Base-by-base conservation (phyloP, 2,888 invertebrate species). In the Ommatoiulus sabulosus region DNA sequence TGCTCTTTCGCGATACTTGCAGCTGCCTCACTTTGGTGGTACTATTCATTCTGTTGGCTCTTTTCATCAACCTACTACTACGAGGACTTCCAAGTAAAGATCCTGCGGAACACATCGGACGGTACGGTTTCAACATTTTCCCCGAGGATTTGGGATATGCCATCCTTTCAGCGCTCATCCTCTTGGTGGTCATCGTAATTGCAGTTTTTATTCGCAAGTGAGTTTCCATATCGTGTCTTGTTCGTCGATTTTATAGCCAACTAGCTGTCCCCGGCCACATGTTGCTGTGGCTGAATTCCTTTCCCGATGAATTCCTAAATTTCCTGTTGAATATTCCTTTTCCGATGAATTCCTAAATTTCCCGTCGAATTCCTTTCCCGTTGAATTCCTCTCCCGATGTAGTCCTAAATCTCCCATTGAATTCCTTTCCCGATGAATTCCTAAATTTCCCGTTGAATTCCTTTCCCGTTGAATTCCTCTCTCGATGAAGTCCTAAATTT, bases 81-180 rank as follows among this genome's bases (percentile, higher is more conserved):
- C 57, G 87, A 12, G 87, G 87, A 20, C 35, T 87, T 17, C 87
- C 87, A 44, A 43, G 15, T 20, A 87, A 17, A 4, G 20, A 24
- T 63, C 63, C 87, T 24, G 87, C n/a, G 4, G 87, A 87, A 87
- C 63, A 57, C 44, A 87, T 87, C 63, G 87, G 87, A 17, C 4
- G 6, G 12, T 87, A 52, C 57, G 87, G 63, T 12, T 87, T 87
- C 44, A 24, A 20, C 4, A 6, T 87, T 63, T 12, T n/a, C 1
- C 10, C 10, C n/a, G 10, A 20, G 3, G 87, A 87, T 20, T 52
- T 87, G 12, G n/a, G 20, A 24, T 87, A 20, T 15, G 57, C 52
- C 2, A n/a, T 63, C 6, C 72, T 87, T n/a, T 8, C 52, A 24
- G 57, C 87, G n/a, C 0, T 84, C 10, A n/a, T 84, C 0, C 17